Percentiles rank a stretch among this genome's conserved stretches.
Conservation (phyloP, 2,888 invertebrate species). For the Habrosyne pyritoides region DNA sequence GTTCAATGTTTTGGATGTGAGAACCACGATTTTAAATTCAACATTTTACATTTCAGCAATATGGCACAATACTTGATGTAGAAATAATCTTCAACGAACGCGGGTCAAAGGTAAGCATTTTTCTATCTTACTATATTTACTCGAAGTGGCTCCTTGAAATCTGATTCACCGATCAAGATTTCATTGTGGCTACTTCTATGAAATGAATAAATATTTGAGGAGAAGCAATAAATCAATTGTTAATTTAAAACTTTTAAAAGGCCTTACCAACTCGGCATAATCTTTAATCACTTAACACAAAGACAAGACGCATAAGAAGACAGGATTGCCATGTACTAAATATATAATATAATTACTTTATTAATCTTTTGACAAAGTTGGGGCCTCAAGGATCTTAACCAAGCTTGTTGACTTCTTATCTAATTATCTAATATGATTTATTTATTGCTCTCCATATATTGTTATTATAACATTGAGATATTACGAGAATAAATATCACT, state of each 20-base stretch:
- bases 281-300: too few relatives aligned
- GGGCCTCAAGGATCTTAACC: too few relatives aligned
- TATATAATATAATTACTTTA: too few relatives aligned
- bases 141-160: conserved; percentile 69
- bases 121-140: conserved; percentile 29
- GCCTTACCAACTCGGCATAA: too few relatives aligned
- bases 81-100: conserved; percentile 99
- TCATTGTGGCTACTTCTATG: conserved; percentile 55
- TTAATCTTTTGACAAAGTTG: too few relatives aligned
- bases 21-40: conserved; percentile 43
- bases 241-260: not conserved
- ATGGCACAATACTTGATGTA: conserved; percentile 99
- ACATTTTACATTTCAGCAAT: conserved; percentile 92
- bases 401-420: too few relatives aligned
- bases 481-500: not conserved
- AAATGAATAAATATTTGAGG: conserved; percentile 9
- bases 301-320: too few relatives aligned
- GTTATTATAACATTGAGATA: not conserved
- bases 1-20: conserved; percentile 30
- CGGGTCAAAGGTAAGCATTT: conserved; percentile 97
- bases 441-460: not conserved
- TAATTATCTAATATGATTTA: not conserved
- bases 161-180: conserved; percentile 45
- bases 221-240: not conserved
- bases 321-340: too few relatives aligned